Conservation (phyloP, 2,888 invertebrate species). For the Romanomermis culicivorax region DNA sequence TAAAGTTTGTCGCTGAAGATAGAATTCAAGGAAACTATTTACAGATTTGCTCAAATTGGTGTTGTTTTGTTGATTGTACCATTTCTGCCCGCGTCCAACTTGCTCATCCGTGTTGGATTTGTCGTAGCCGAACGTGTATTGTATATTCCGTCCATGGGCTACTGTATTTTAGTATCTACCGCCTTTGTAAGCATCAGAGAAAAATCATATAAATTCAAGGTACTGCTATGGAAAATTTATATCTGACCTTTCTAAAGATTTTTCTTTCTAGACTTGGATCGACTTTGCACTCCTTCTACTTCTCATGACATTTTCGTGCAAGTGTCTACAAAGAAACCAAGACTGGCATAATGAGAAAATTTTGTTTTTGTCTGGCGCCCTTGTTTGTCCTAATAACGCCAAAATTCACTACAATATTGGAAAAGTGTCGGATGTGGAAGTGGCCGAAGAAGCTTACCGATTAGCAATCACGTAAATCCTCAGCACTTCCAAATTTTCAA, state of each 20-base stretch:
- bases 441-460: conserved; percentile 43
- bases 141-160: conserved; percentile 59
- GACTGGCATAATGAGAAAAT: conserved; percentile 60
- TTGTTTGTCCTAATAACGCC: conserved; percentile 75
- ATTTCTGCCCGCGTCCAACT: conserved; percentile 61
- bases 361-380: conserved; percentile 56
- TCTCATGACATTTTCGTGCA: neutral
- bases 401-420: conserved; percentile 74
- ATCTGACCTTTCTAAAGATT: conserved; percentile 5
- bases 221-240: neutral
- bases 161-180: conserved; percentile 46
- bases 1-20: neutral
- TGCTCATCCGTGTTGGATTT: conserved; percentile 66
- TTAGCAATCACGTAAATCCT: no score
- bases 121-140: conserved; percentile 67
- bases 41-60: neutral
- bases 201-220: neutral
- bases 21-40: neutral
- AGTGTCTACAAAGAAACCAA: conserved; percentile 22
- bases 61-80: conserved; percentile 43
- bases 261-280: neutral
- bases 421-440: conserved; percentile 58
- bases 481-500: no score
- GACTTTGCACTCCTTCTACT: neutral
- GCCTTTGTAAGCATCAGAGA: conserved; percentile 34